phyloP scores from a whole-genome alignment of 92 coral and sea anemone species.

The Heteractis magnifica region DNA sequence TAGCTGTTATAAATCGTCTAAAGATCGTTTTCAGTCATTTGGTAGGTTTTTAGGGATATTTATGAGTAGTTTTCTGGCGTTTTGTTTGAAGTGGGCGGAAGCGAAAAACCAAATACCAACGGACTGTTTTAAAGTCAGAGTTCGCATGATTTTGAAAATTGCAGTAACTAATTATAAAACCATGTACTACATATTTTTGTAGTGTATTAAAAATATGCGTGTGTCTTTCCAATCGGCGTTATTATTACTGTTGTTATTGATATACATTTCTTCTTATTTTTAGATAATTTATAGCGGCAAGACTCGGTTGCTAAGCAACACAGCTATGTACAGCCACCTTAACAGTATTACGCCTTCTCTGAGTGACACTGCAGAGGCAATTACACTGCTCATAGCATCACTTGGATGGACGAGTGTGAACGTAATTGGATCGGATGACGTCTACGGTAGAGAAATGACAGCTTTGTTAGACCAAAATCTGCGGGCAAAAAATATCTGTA shows the following conservation, averaged over 20 bases:
- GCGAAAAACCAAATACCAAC: too few relatives aligned
- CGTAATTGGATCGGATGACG: constrained; percentile 59
- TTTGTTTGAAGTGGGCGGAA: too few relatives aligned
- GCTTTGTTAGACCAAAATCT: constrained; percentile 54
- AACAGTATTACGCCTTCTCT: constrained; percentile 64
- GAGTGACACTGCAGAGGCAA: constrained; percentile 53
- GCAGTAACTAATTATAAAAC: too few relatives aligned
- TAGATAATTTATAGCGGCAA: constrained; percentile 44
- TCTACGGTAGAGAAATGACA: constrained; percentile 41
- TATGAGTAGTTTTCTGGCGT: too few relatives aligned
- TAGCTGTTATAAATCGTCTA: too few relatives aligned
- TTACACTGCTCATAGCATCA: constrained; percentile 48
- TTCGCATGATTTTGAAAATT: too few relatives aligned
- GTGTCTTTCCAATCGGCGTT: too few relatives aligned
- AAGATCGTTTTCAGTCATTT: too few relatives aligned
- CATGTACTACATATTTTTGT: too few relatives aligned
- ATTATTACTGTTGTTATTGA: background rate
- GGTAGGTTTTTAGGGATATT: too few relatives aligned
- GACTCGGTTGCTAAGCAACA: constrained; percentile 54
- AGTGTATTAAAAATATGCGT: too few relatives aligned
- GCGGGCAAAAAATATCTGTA: constrained; percentile 57
- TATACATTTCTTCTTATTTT: background rate
- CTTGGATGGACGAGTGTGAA: constrained; percentile 76
- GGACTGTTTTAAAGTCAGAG: too few relatives aligned
- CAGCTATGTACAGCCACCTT: constrained; percentile 45